Evolutionary conservation across 2,797 vertebrate genomes (phyloP), one percentile per base, ranked within the genome.

Genomic region (Tapirus indicus): DNA sequence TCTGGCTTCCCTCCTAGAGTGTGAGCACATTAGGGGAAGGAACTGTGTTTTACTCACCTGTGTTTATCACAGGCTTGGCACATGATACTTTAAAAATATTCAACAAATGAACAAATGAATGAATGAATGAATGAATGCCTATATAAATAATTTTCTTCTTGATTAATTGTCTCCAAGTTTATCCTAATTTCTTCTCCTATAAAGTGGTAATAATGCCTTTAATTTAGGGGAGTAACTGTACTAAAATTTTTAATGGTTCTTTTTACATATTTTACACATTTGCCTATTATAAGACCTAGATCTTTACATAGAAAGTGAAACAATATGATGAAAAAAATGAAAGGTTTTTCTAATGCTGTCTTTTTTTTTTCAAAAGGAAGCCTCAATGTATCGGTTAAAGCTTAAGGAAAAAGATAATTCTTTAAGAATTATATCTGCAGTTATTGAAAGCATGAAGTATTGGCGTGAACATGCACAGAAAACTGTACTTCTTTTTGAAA

Each of bases 381-480:
- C 96, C 87, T 93, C 98, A 86, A 71, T 66, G 29, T 87, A 87
- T 97, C 97, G 98, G 74, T 90, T 98, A 47, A 99, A 99, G 98
- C 92, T 98, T 69, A 98, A 98, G 54, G 93, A 96, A 80, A 99
- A 99, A 80, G 97, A 97, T 75, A 99, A 98, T 98, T 99, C 99
- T 72, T 98, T 99, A 97, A 98, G 99, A 97, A 99, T 99, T 97
- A 91, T 99, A 98, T 99, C 99, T 91, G 98, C 99, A 93, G 99
- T 99, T 95, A 99, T 99, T 96, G 99, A 99, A 95, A 99, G 99
- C 88, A 99, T 99, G 99, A 99, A 98, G 98, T 99, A 99, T 98
- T 99, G 99, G 99, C 99, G 98, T 98, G 99, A 99, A 97, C 99
- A 99, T 82, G 97, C 99, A 95, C 98, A 99, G 96, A 99, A 98